Evolutionary conservation across 2,888 invertebrate species (phyloP), one percentile per base, ranked within the genome.

Genomic region (Urechis unicinctus): DNA sequence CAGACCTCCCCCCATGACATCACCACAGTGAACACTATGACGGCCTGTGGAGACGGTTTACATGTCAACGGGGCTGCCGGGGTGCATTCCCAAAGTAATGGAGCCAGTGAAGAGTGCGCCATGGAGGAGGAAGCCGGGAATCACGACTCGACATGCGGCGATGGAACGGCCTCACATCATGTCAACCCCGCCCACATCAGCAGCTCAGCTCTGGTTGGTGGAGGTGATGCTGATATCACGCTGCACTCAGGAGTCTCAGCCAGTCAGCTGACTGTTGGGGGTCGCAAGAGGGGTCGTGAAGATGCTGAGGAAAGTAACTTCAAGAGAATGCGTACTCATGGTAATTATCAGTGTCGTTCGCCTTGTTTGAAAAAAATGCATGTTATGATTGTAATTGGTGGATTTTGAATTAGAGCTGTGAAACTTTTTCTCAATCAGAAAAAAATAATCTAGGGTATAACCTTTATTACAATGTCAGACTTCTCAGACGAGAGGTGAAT

Each of bases 271-370:
- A 61, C 65, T 2, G 52, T 68, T 9, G 66, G 66, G 9, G 70
- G 71, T n/a, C 56, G 59, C 41, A 71, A 71, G 56, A 58, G 71
- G 52, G 56, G 63, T 6, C 56, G 66, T 21, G 71, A 71, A 50
- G 68, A 67, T n/a, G 42, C 49, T 2, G 67, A 68, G 4, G 62
- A 64, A 22, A 61, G 60, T 13, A 56, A 60, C 21, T 61, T 55
- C 53, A 68, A 68, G 49, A 42, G 63, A 46, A 43, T 55, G 21
- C 51, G 63, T 29, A 54, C 55, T n/a, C n/a, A n/a, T n/a, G n/a
- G n/a, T n/a, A n/a, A n/a, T n/a, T n/a, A n/a, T n/a, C n/a, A n/a
- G n/a, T n/a, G n/a, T n/a, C n/a, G n/a, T n/a, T n/a, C n/a, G n/a
- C n/a, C n/a, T n/a, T n/a, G n/a, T n/a, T n/a, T n/a, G n/a, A n/a